Conservation (phyloP, 2,888 invertebrate species). For the Patella caerulea region DNA sequence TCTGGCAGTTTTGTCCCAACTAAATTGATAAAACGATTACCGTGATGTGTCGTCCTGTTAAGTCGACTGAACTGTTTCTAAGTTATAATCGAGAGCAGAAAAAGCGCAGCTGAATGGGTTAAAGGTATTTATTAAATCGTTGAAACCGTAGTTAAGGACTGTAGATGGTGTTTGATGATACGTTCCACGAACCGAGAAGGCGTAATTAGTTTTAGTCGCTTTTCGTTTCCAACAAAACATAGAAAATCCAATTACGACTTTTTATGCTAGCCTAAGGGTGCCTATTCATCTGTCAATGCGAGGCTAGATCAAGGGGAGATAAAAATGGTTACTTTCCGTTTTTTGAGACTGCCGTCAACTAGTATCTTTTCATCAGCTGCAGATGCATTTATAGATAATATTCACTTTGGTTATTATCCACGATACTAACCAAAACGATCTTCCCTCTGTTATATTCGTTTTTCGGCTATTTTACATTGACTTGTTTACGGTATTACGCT, state of each 20-base stretch:
- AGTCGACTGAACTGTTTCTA: constrained; percentile 9
- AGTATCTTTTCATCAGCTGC: not conserved
- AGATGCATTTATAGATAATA: not conserved
- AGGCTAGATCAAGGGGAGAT: constrained; percentile 5
- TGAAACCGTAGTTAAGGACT: not conserved
- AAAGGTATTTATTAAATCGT: not conserved
- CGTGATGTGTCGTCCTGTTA: not conserved
- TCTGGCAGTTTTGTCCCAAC: not conserved
- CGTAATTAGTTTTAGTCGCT: constrained; percentile 4
- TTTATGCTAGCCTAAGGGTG: not conserved
- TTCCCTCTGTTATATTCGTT: too few relatives aligned
- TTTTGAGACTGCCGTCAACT: too few relatives aligned
- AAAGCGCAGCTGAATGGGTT: constrained; percentile 6
- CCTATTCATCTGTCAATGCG: constrained; percentile 1
- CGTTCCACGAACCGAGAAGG: not conserved
- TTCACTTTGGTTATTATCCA: too few relatives aligned
- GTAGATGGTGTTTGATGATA: not conserved
- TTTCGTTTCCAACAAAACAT: constrained; percentile 4
- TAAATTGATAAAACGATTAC: constrained; percentile 7
- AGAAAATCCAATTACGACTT: constrained; percentile 10
- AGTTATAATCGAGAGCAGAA: constrained; percentile 11
- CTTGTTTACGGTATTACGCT: too few relatives aligned
- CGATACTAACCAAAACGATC: too few relatives aligned
- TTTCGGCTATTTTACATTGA: too few relatives aligned
- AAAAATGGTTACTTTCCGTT: not conserved